Conservation (phyloP, 2,113 vertebrate genomes). For the Pterocles orientalis region DNA sequence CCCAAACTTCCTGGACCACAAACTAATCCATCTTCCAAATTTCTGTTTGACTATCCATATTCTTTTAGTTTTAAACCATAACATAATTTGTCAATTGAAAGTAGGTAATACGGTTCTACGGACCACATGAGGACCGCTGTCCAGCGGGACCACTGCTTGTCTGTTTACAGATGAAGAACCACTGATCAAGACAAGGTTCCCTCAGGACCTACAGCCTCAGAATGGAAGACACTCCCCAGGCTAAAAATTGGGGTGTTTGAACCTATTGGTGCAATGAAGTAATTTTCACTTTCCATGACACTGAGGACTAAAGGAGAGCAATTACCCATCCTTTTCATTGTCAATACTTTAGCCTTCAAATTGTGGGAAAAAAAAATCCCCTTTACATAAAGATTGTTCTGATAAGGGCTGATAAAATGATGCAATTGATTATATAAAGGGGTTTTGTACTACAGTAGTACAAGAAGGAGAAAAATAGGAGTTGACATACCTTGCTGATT, state of each 20-base stretch:
- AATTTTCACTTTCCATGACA: background rate
- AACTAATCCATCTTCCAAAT: background rate
- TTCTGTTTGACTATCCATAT: background rate
- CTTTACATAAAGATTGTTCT: background rate
- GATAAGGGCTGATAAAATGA: background rate
- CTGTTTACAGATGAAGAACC: background rate
- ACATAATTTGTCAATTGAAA: background rate
- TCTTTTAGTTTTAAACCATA: background rate
- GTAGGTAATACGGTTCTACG: background rate
- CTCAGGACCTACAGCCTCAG: background rate
- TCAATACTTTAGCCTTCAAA: background rate
- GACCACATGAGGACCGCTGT: background rate
- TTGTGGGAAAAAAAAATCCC: fast-evolving
- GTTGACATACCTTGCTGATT: background rate
- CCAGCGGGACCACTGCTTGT: background rate
- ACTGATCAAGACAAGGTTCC: background rate
- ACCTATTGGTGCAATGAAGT: background rate
- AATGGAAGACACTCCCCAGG: background rate
- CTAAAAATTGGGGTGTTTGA: background rate
- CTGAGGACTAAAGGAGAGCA: background rate
- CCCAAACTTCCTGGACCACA: background rate
- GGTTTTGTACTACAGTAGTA: background rate
- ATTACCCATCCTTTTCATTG: background rate
- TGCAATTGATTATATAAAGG: background rate
- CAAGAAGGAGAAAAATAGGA: background rate